Evolutionary conservation across 2,888 invertebrate species (phyloP), one percentile per base, ranked within the genome.

Genomic region (Andricus quercusramuli): DNA sequence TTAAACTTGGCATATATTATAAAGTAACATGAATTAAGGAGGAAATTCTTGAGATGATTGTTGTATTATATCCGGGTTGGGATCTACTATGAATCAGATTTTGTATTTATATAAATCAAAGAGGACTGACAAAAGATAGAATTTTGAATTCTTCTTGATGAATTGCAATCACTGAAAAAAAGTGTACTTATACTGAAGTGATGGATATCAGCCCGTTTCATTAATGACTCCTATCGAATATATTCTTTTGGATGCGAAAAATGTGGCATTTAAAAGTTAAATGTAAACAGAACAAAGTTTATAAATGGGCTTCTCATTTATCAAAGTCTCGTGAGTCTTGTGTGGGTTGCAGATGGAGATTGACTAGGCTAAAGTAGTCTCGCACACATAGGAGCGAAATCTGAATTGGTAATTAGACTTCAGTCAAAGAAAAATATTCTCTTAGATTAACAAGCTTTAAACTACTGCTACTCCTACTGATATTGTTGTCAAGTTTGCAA

Each of bases 391-490:
- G 56, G 15, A 74, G 56, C 74, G 20, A 59, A 74, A 74, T 74
- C 74, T 74, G 74, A 74, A 74, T 74, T 74, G 74, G 74, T 74
- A 74, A 74, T 74, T 56, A 74, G n/a, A 32, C 74, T 74, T 56
- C 29, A 74, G 6, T 56, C 51, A 59, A 74, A 74, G 74, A 74
- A 56, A 56, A 74, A 59, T 74, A 74, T 59, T 74, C 74, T 74
- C 51, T 59, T 56, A 56, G 32, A 74, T 74, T 59, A 56, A 74
- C 32, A 56, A 59, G 56, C 20, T 29, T 32, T 15, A 20, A 74
- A 59, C 32, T 74, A 74, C 32, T 51, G 32, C n/a, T 74, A 51
- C 56, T 74, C 32, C 32, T 56, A n/a, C 29, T 29, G 65, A 32
- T 15, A n/a, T 25, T 25, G 20, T 70, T 51, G 13, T 25, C 47